Percentiles rank a stretch among this genome's conserved stretches.
These are phyloP conservation scores for Hyphantria cunea DNA, from an alignment of 1,140 invertebrate genomes.

Conservation along the genomic window DNA sequence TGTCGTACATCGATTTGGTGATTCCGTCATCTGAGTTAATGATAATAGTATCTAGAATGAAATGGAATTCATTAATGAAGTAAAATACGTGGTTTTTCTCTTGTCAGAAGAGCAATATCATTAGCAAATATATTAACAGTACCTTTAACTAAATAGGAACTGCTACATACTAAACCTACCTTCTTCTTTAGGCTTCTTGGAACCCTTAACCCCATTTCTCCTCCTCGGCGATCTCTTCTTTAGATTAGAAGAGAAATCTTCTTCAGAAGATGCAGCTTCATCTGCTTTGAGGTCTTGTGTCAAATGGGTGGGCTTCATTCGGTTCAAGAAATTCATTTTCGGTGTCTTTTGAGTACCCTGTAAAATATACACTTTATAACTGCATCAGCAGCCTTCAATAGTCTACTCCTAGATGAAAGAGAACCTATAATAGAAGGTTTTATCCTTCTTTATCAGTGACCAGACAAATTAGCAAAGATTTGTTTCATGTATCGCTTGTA, in stretches of 20 bases:
- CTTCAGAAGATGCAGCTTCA: slow-evolving; percentile 40
- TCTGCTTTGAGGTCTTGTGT: slow-evolving; percentile 4
- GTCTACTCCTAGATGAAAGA: too few species aligned
- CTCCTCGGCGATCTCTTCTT: slow-evolving; percentile 37
- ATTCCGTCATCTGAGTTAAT: slow-evolving; percentile 56
- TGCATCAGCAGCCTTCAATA: too few species aligned
- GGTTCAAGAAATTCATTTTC: slow-evolving; percentile 33
- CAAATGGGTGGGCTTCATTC: slow-evolving; percentile 27
- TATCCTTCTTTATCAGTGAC: too few species aligned
- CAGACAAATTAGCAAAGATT: too few species aligned
- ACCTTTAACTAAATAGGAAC: too few species aligned
- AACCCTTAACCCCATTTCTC: slow-evolving; percentile 16
- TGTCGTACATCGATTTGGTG: slow-evolving; percentile 68
- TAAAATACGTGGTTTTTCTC: too few species aligned
- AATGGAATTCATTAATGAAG: too few species aligned
- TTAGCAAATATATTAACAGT: too few species aligned
- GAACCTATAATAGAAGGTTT: too few species aligned
- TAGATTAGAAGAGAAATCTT: slow-evolving; percentile 40
- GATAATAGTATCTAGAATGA: slow-evolving; percentile 29
- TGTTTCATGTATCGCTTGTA: too few species aligned
- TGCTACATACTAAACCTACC: slow-evolving; percentile 6
- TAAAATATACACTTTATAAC: neutral
- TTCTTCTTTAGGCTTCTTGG: slow-evolving; percentile 28
- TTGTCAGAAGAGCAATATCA: too few species aligned
- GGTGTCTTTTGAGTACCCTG: slow-evolving; percentile 8